A percentile compares a stretch with the other conserved stretches of the same genome.
These are phyloP conservation scores for Montipora foliosa DNA, from an alignment of 64 coral and sea anemone genomes.

Conservation along the genomic window DNA sequence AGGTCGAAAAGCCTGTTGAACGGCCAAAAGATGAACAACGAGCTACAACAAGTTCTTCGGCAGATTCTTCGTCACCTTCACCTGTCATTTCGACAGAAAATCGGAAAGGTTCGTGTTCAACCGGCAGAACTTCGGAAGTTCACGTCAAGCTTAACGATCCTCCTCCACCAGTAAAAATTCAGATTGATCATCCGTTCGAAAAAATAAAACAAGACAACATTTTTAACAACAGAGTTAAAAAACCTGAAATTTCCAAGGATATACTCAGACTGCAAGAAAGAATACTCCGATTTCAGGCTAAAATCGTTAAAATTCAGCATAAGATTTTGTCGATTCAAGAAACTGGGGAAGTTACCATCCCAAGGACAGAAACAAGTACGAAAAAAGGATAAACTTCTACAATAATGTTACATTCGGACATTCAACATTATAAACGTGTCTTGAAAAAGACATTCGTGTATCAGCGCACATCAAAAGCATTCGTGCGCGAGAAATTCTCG, in stretches of 20 bases:
- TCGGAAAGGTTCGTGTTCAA: background rate
- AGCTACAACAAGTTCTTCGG: background rate
- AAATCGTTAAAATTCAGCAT: slow-evolving; percentile 97
- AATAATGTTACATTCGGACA: background rate
- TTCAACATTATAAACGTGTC: background rate
- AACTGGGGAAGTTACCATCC: slow-evolving; percentile 51
- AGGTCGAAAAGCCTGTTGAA: background rate
- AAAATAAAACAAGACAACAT: slow-evolving; percentile 47
- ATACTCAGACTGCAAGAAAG: slow-evolving; percentile 97
- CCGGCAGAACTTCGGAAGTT: slow-evolving; percentile 29
- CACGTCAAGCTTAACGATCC: slow-evolving; percentile 16
- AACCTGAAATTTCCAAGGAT: slow-evolving; percentile 75
- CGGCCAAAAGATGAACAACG: background rate
- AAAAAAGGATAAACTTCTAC: slow-evolving; percentile 6
- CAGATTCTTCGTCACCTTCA: background rate
- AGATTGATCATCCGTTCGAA: slow-evolving; percentile 91
- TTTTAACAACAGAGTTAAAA: slow-evolving; percentile 32
- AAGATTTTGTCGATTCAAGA: slow-evolving; percentile 92
- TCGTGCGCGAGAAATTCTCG: no score
- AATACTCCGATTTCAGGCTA: slow-evolving; percentile 97
- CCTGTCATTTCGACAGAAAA: background rate
- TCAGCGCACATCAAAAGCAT: no score
- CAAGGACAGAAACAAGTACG: slow-evolving; percentile 2
- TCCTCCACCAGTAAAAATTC: slow-evolving; percentile 55
- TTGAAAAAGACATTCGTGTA: no score